Conservation (phyloP, 2,113 vertebrate species). For the Callaeas wilsoni region DNA sequence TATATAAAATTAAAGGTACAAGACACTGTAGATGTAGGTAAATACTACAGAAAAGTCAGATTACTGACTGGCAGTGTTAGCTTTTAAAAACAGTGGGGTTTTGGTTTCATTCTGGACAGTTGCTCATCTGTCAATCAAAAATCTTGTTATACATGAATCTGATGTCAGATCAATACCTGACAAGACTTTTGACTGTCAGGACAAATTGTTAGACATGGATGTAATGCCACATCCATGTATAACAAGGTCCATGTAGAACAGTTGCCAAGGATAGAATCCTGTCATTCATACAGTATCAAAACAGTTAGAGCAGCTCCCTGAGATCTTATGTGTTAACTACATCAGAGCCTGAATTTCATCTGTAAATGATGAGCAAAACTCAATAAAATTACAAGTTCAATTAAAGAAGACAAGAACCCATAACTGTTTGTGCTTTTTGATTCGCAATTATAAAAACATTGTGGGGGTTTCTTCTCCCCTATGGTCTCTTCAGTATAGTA, state of each 20-base stretch:
- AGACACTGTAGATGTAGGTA: neutral
- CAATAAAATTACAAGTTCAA: neutral
- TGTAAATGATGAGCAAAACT: neutral
- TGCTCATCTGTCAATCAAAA: conserved; percentile 64
- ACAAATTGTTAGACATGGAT: conserved; percentile 44
- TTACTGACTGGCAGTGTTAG: neutral
- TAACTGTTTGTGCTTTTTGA: neutral
- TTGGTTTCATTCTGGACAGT: conserved; percentile 47
- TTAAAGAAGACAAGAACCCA: neutral
- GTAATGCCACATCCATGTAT: conserved; percentile 29
- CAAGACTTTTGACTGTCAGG: conserved; percentile 56
- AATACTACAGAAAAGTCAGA: conserved; percentile 39
- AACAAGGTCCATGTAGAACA: conserved; percentile 13
- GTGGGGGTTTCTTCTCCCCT: neutral
- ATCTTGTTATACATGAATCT: conserved; percentile 50
- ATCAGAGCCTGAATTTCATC: neutral
- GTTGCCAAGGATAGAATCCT: conserved; percentile 2
- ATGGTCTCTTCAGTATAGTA: neutral
- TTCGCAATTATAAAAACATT: neutral
- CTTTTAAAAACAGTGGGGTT: conserved; percentile 49
- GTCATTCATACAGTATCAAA: conserved; percentile 29
- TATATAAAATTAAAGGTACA: conserved; percentile 27
- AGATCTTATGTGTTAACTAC: neutral
- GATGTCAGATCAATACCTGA: conserved; percentile 45
- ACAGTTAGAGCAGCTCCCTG: neutral